These are phyloP conservation scores for Malurus elegans DNA, from an alignment of 2,113 vertebrate genomes.

Conservation along the genomic window DNA sequence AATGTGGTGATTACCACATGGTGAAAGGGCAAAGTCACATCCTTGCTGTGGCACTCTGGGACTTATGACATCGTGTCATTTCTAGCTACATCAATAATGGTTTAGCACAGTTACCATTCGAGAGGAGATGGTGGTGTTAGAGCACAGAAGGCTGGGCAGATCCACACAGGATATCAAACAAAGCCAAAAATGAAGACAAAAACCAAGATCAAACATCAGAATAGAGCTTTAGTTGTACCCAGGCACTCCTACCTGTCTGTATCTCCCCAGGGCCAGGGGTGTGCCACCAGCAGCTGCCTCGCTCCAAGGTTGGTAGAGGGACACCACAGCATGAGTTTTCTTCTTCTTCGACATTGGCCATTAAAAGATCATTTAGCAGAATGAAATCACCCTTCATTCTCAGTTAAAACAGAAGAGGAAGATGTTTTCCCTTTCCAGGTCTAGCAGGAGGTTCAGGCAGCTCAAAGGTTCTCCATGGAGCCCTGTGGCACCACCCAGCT, in stretches of 20 bases:
- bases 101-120: rapidly evolving
- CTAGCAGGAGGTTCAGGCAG: not conserved
- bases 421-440: not conserved
- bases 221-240: not conserved
- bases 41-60: not conserved
- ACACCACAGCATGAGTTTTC: not conserved
- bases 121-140: not conserved
- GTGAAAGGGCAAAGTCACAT: not conserved
- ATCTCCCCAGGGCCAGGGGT: not conserved
- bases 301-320: not conserved
- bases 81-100: rapidly evolving
- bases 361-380: not conserved
- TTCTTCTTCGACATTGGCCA: too few relatives aligned
- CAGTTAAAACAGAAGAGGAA: not conserved
- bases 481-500: not conserved
- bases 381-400: not conserved
- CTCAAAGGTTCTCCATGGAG: not conserved
- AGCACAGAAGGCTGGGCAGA: not conserved
- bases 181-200: not conserved
- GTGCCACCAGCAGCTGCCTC: not conserved
- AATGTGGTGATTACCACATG: too few relatives aligned
- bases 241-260: not conserved
- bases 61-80: not conserved
- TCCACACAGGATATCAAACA: not conserved
- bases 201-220: not conserved